Evolutionary conservation across 2,113 vertebrate genomes (phyloP).

Genomic region (Cephalopholis sonnerati): DNA sequence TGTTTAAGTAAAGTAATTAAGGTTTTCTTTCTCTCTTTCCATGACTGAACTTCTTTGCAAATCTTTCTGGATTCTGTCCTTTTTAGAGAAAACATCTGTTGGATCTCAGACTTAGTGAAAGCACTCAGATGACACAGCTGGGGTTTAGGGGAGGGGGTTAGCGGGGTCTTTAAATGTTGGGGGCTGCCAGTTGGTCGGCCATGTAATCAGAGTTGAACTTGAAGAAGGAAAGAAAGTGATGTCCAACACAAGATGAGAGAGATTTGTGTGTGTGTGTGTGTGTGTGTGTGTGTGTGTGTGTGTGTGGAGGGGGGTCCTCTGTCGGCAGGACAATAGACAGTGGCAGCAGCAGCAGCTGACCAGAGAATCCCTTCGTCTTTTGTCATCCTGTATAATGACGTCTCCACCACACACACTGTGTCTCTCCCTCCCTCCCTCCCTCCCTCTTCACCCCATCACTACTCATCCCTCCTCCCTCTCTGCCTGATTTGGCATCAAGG

Average conservation of each 20-base stretch:
- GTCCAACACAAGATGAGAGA: conserved; percentile 41
- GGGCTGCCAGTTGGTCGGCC: conserved; percentile 61
- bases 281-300: conserved; percentile 30
- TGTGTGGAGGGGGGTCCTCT: conserved; percentile 29
- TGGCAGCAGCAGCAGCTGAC: conserved; percentile 71
- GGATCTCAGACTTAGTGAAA: conserved; percentile 46
- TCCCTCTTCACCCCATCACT: neutral
- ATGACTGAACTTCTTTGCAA: neutral
- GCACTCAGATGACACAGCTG: conserved; percentile 64
- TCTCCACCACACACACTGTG: conserved; percentile 55
- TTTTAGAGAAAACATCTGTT: conserved; percentile 62
- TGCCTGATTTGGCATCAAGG: conserved; percentile 23
- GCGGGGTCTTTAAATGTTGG: conserved; percentile 51
- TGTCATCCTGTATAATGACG: conserved; percentile 73
- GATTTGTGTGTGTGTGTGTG: conserved; percentile 4
- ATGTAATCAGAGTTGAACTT: conserved; percentile 74
- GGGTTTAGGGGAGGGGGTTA: conserved; percentile 28
- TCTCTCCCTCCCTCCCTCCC: neutral
- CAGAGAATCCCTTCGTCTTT: conserved; percentile 73
- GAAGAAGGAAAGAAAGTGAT: conserved; percentile 66
- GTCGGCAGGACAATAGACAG: conserved; percentile 61
- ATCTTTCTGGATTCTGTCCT: neutral
- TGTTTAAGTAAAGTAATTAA: neutral
- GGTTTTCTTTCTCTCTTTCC: neutral
- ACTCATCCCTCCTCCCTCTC: conserved; percentile 26